phyloP scores from a whole-genome alignment of 1,140 invertebrate species.

The Chymomyza costata region DNA sequence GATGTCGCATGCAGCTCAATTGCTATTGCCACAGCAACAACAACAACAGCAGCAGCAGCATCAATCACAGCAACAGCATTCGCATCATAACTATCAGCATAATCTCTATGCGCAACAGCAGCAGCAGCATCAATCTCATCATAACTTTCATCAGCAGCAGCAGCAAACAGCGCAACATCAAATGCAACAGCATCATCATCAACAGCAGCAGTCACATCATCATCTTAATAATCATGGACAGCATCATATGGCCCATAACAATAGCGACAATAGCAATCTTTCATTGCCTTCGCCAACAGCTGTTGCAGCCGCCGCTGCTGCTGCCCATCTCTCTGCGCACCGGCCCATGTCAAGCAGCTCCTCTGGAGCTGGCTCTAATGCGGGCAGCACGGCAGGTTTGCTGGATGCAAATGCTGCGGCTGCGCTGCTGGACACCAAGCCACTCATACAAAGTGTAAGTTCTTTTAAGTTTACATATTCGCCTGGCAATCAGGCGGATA shows the following conservation, averaged over 20 bases:
- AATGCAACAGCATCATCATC: conserved; percentile 76
- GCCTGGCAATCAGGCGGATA: too few relatives aligned
- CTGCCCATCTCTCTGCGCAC: conserved; percentile 73
- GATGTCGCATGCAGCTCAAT: conserved; percentile 6
- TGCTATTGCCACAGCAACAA: conserved; percentile 29
- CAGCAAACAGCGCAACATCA: conserved; percentile 27
- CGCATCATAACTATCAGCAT: conserved; percentile 51
- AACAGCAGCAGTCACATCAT: conserved; percentile 76
- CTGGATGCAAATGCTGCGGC: conserved; percentile 60
- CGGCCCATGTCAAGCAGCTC: conserved; percentile 81
- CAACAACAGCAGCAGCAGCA: conserved; percentile 35
- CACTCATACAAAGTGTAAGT: conserved; percentile 75
- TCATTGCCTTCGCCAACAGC: conserved; percentile 82
- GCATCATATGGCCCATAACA: conserved; percentile 78
- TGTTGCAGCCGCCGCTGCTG: conserved; percentile 43
- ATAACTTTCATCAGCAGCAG: conserved; percentile 41
- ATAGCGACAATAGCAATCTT: conserved; percentile 84
- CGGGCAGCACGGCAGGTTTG: conserved; percentile 74
- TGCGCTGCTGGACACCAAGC: conserved; percentile 74
- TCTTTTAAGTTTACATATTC: conserved; percentile 8
- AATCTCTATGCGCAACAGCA: conserved; percentile 26
- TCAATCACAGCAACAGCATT: conserved; percentile 16
- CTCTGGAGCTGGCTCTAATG: conserved; percentile 76
- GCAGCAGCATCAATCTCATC: conserved; percentile 51
- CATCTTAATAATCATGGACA: conserved; percentile 81